A percentile compares a stretch with the other conserved stretches of the same genome.
Evolutionary conservation across 2,797 vertebrate species (phyloP).

Genomic region (Esox masquinongy): DNA sequence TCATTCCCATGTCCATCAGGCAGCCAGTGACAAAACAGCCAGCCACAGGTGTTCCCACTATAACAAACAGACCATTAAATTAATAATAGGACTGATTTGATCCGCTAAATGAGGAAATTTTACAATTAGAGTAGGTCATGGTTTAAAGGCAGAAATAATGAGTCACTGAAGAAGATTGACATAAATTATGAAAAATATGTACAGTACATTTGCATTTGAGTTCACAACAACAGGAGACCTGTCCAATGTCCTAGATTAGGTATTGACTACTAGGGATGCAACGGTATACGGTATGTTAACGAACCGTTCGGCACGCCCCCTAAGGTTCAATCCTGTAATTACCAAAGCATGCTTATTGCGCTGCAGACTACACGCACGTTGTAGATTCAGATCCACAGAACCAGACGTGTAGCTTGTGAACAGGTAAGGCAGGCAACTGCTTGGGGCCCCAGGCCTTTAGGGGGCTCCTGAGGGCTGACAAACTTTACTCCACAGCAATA

Average conservation of each 20-base stretch:
- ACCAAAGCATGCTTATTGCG: no score
- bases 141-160: neutral
- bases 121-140: neutral
- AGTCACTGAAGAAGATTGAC: constrained; percentile 25
- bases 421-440: no score
- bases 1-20: constrained; percentile 59
- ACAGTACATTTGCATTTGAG: neutral
- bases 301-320: no score
- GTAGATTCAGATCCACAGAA: no score
- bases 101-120: neutral
- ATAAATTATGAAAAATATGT: neutral
- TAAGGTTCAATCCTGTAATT: no score
- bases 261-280: constrained; percentile 11
- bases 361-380: no score
- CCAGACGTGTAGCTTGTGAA: no score
- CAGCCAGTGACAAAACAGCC: constrained; percentile 54
- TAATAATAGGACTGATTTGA: constrained; percentile 41
- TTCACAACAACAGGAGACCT: neutral
- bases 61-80: constrained; percentile 43
- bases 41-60: constrained; percentile 61
- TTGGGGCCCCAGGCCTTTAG: no score
- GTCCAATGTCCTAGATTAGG: neutral
- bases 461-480: no score
- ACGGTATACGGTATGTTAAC: no score
- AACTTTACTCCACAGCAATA: no score